A percentile compares a stretch with the other conserved stretches of the same genome.
Evolutionary conservation across 2,888 invertebrate species (phyloP).

Genomic region (Nycteola revayana): DNA sequence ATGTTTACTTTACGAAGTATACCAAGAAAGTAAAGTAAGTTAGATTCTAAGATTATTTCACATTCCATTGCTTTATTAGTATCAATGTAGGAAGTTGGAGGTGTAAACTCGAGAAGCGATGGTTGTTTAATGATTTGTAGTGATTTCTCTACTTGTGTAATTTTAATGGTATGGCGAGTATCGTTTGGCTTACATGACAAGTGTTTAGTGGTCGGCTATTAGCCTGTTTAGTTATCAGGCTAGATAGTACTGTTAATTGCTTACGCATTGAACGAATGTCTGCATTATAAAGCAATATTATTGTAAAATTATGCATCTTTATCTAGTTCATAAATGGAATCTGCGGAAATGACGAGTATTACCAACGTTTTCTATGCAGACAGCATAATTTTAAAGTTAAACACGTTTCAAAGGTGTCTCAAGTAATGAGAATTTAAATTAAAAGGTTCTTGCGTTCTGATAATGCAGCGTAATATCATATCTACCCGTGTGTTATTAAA

Average conservation of each 20-base stretch:
- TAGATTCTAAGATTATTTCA: constrained; percentile 4
- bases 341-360: too few species aligned
- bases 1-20: constrained; percentile 27
- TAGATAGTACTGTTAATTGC: constrained; percentile 33
- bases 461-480: too few species aligned
- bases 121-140: too few species aligned
- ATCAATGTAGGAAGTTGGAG: too few species aligned
- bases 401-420: too few species aligned
- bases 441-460: too few species aligned
- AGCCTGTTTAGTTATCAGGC: constrained; percentile 30
- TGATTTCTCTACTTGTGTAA: constrained; percentile 2
- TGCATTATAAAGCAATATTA: constrained; percentile 21
- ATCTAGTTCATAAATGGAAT: too few species aligned
- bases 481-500: too few species aligned
- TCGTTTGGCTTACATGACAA: constrained; percentile 37
- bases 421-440: too few species aligned
- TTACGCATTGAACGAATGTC: constrained; percentile 26
- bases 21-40: constrained; percentile 12
- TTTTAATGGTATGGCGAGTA: constrained; percentile 14
- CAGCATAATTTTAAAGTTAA: too few species aligned
- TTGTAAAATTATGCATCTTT: constrained; percentile 15
- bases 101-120: too few species aligned
- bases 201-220: constrained; percentile 28
- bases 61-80: constrained; percentile 13
- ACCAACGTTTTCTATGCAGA: too few species aligned